These are phyloP conservation scores for Autographa gamma DNA, from an alignment of 2,888 invertebrate genomes.

Conservation along the genomic window DNA sequence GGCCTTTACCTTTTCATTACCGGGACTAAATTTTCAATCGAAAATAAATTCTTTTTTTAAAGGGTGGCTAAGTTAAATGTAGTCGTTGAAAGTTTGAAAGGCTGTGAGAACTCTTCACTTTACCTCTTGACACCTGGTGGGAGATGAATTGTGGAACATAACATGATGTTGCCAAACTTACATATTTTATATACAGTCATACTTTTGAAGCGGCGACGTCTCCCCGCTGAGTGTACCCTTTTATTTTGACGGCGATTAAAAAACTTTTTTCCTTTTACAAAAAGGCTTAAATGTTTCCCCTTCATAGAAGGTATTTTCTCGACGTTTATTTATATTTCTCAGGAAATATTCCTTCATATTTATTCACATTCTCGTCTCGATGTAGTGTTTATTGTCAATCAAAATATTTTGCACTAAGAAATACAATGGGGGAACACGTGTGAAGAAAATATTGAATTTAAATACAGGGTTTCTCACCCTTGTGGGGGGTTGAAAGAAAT, in stretches of 20 bases:
- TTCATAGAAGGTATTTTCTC: constrained; percentile 54
- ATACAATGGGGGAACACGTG: constrained; percentile 54
- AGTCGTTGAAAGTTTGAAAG: constrained; percentile 58
- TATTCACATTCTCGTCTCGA: constrained; percentile 60
- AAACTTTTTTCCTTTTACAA: constrained; percentile 71
- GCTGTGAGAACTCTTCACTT: constrained; percentile 75
- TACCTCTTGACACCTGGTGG: constrained; percentile 75
- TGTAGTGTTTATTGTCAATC: constrained; percentile 68
- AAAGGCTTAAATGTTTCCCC: constrained; percentile 65
- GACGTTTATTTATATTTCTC: constrained; percentile 48
- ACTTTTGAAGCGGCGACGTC: constrained; percentile 55
- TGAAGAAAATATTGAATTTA: constrained; percentile 59
- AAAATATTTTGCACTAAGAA: constrained; percentile 61
- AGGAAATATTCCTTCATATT: constrained; percentile 52
- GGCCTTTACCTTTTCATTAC: constrained; percentile 84
- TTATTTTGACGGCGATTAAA: constrained; percentile 76
- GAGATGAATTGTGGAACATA: constrained; percentile 75
- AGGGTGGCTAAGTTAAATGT: constrained; percentile 51
- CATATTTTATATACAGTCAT: constrained; percentile 61
- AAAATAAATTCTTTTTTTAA: constrained; percentile 57
- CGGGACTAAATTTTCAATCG: constrained; percentile 71
- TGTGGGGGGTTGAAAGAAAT: constrained; percentile 38
- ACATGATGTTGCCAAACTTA: constrained; percentile 54
- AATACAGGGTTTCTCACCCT: constrained; percentile 52
- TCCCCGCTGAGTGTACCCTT: constrained; percentile 64